Evolutionary conservation across 2,888 invertebrate species (phyloP).

Genomic region (Agrilus cyanescens): DNA sequence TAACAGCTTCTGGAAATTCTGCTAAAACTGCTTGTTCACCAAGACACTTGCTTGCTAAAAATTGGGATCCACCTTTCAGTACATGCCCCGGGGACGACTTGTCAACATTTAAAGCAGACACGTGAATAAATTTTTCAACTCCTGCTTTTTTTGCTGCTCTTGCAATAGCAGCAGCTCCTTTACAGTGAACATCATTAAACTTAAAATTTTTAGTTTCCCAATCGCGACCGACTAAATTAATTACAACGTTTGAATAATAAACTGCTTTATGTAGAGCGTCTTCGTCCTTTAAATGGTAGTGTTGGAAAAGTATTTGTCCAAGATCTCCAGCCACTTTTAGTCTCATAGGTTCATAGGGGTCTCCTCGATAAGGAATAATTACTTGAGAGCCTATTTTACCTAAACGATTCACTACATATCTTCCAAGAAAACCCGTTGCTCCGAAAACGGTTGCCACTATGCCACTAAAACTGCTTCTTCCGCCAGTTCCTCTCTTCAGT

Average conservation of each 20-base stretch:
- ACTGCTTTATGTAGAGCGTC: slow-evolving; percentile 73
- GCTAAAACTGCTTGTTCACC: slow-evolving; percentile 87
- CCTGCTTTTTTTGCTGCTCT: slow-evolving; percentile 61
- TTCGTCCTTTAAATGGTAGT: slow-evolving; percentile 74
- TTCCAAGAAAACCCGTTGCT: slow-evolving; percentile 78
- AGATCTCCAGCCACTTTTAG: slow-evolving; percentile 85
- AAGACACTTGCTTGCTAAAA: slow-evolving; percentile 62
- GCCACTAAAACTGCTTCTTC: slow-evolving; percentile 93
- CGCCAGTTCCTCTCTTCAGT: slow-evolving; percentile 76
- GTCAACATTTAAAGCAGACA: slow-evolving; percentile 76
- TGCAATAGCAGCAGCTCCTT: slow-evolving; percentile 75
- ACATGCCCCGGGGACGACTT: slow-evolving; percentile 57
- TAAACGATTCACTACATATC: slow-evolving; percentile 76
- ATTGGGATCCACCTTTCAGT: slow-evolving; percentile 62
- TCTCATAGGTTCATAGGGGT: slow-evolving; percentile 64
- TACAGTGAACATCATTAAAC: slow-evolving; percentile 77
- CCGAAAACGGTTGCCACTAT: slow-evolving; percentile 98
- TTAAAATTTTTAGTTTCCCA: slow-evolving; percentile 86
- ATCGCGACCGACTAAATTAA: slow-evolving; percentile 86
- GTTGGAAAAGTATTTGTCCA: slow-evolving; percentile 87
- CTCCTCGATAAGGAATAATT: slow-evolving; percentile 86
- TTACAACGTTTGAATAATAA: slow-evolving; percentile 92
- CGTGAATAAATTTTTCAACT: slow-evolving; percentile 83
- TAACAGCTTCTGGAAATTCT: slow-evolving; percentile 91
- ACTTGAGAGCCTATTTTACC: slow-evolving; percentile 80